These are phyloP conservation scores for Papilio gigon DNA, from an alignment of 2,888 invertebrate genomes.

Conservation along the genomic window DNA sequence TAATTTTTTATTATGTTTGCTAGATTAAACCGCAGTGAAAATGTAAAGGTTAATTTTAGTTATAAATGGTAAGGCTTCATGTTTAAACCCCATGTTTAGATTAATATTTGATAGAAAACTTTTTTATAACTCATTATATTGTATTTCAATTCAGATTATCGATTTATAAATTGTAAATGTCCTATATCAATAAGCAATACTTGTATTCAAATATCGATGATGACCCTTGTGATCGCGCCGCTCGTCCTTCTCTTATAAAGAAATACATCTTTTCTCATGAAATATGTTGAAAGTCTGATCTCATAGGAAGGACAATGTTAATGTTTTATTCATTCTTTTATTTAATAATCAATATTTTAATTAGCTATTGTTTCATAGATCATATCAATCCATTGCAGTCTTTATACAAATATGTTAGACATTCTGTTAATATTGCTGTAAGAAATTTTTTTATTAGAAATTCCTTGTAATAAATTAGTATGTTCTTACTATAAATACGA, in stretches of 20 bases:
- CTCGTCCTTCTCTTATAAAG: no score
- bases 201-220: no score
- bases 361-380: no score
- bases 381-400: no score
- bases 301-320: no score
- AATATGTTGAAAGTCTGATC: no score
- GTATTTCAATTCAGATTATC: neutral
- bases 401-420: constrained; percentile 8
- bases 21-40: no score
- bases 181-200: neutral
- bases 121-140: neutral
- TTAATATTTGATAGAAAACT: constrained; percentile 18
- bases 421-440: constrained; percentile 33
- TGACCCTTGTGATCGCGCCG: no score
- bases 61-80: constrained; percentile 13
- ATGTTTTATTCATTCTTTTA: no score
- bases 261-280: no score
- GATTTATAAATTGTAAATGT: neutral
- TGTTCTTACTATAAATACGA: constrained; percentile 50
- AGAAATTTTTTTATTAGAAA: constrained; percentile 42
- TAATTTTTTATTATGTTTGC: no score
- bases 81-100: constrained; percentile 28
- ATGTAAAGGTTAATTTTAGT: neutral
- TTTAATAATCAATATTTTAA: no score
- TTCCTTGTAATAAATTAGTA: constrained; percentile 43